Evolutionary conservation across 2,113 vertebrate genomes (phyloP).

Genomic region (Oostethus manadensis): DNA sequence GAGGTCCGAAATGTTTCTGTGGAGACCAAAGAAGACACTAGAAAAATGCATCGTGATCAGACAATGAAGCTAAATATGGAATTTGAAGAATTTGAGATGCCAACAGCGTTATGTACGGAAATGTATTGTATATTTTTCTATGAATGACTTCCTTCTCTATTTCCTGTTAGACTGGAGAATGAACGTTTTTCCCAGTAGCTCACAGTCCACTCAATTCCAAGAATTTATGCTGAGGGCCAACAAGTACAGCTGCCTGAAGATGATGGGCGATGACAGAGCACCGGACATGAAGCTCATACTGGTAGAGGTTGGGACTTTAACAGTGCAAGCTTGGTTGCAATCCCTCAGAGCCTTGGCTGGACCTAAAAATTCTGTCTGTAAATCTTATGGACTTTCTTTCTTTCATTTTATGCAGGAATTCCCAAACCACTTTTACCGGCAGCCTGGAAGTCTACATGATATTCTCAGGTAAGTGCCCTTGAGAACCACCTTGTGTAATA

Average conservation of each 20-base stretch:
- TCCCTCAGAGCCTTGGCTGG: too few species aligned
- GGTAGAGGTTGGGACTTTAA: constrained; percentile 78
- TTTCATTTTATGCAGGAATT: constrained; percentile 77
- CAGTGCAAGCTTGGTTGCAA: too few species aligned
- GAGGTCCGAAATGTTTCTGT: too few species aligned
- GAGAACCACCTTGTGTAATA: too few species aligned
- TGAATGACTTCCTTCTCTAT: not conserved
- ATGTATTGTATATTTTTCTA: too few species aligned
- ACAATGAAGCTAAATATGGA: too few species aligned
- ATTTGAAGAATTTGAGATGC: too few species aligned
- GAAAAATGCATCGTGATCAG: too few species aligned
- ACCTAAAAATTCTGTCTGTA: too few species aligned
- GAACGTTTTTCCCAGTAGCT: constrained; percentile 68
- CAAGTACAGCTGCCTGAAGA: constrained; percentile 88
- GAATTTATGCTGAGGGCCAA: constrained; percentile 91
- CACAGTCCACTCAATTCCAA: constrained; percentile 81
- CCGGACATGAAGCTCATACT: constrained; percentile 82
- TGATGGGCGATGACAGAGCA: constrained; percentile 75
- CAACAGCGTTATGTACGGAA: too few species aligned
- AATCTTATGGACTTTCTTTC: not conserved
- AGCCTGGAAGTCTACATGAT: constrained; percentile 80
- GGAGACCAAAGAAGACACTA: too few species aligned
- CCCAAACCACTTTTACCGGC: constrained; percentile 92
- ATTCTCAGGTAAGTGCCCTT: constrained; percentile 79
- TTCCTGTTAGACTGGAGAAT: constrained; percentile 68